Percentiles rank a stretch among this genome's conserved stretches.
These are phyloP conservation scores for Pseudolaguvia tuberculata DNA, from an alignment of 2,113 vertebrate species.

Conservation along the genomic window DNA sequence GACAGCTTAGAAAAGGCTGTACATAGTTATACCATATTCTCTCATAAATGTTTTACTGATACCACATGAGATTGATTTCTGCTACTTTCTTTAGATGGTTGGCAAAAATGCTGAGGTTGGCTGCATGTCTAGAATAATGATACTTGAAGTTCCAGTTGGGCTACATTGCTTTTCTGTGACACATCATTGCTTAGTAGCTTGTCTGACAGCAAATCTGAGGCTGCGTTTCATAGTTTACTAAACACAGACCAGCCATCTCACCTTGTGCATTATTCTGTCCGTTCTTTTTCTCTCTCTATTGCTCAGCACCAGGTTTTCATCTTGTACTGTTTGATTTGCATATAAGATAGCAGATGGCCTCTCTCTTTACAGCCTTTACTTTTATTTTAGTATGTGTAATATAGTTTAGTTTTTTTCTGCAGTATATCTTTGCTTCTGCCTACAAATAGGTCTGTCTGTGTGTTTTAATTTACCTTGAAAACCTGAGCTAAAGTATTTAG, in stretches of 20 bases:
- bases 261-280: constrained; percentile 12
- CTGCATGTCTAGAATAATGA: background rate
- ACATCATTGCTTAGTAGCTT: constrained; percentile 21
- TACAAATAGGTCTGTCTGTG: background rate
- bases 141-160: background rate
- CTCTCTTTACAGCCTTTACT: background rate
- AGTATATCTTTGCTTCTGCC: background rate
- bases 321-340: background rate
- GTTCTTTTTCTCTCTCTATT: background rate
- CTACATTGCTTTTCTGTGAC: constrained; percentile 6
- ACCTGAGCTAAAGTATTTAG: background rate
- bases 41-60: background rate
- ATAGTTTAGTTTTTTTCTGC: background rate
- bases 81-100: background rate
- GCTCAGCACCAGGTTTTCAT: background rate
- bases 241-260: background rate
- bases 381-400: background rate
- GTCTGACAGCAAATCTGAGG: constrained; percentile 19
- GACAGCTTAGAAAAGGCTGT: background rate
- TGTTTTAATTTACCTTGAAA: constrained; percentile 5
- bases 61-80: background rate
- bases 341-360: background rate
- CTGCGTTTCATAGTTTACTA: constrained; percentile 19
- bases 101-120: background rate
- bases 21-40: background rate